phyloP scores from a whole-genome alignment of 2,888 invertebrate genomes.

The Polymixis lichenea region DNA sequence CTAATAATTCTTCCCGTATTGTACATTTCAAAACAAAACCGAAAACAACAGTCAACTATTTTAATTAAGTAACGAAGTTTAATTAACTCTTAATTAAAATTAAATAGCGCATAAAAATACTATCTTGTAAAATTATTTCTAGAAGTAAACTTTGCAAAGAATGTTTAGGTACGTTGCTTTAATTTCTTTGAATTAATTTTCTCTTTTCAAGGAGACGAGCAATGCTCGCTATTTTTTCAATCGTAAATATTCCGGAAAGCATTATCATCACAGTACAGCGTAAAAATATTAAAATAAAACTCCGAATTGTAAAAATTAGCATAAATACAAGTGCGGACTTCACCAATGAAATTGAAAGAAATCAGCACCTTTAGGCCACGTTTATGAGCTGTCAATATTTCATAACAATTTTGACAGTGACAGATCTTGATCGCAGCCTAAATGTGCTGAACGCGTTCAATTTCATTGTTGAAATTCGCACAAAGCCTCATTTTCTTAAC shows the following conservation, averaged over 20 bases:
- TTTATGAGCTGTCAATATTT: no score
- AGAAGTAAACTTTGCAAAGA: background rate
- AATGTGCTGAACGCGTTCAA: no score
- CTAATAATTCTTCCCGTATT: background rate
- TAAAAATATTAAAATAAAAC: background rate
- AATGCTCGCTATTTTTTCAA: background rate
- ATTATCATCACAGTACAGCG: background rate
- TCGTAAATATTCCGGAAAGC: background rate
- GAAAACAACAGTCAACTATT: background rate
- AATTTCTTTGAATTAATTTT: background rate
- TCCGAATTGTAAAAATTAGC: no score
- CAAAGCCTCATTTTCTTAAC: background rate
- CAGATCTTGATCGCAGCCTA: no score
- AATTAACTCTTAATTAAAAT: background rate
- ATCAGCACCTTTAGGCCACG: no score
- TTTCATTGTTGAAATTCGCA: no score
- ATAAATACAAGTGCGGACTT: no score
- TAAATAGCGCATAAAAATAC: background rate
- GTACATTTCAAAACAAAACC: background rate
- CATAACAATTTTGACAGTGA: no score
- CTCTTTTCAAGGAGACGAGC: background rate
- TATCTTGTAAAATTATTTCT: background rate
- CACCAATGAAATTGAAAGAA: no score
- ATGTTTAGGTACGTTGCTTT: background rate
- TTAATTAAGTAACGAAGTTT: conserved; percentile 1